Base-by-base conservation (phyloP, 2,888 invertebrate species). In the Drosophila merina region DNA sequence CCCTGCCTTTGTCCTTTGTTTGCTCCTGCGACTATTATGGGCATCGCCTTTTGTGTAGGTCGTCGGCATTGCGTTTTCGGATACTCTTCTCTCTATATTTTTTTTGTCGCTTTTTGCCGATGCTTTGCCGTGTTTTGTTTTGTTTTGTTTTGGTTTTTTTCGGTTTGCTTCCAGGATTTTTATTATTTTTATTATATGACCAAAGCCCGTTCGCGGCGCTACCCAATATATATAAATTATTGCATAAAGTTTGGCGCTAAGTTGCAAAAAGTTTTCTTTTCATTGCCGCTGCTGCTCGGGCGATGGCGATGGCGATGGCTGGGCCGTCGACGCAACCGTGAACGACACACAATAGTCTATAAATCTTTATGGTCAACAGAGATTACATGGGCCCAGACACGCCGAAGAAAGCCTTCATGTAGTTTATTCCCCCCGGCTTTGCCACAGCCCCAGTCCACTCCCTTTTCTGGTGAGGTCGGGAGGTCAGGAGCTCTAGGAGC, bases 211-310 rank as follows among this genome's bases (percentile, higher is more conserved):
- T 69, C 63, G 51, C 69, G 73, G 51, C 69, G 73, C 68, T 59
- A 36, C 49, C 81, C 87, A 75, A 84, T 88, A 86, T 89, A 77
- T 87, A 89, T 89, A 88, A 88, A 88, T 89, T 89, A 88, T 89
- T 89, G 88, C 88, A 89, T 85, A 88, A 88, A 88, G 83, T 88
- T 88, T 83, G 87, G 88, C 86, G 89, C 86, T 88, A 88, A 86
- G 88, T 86, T 86, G 88, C 88, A 86, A 88, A 86, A 86, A 86
- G 85, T 86, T 88, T 86, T 81, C 86, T 86, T 86, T 85, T 84
- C 88, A 85, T 88, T 84, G 88, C 57, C 72, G 72, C 79, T 48
- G 69, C 75, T 62, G 71, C 82, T 28, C 14, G 14, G 2, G 28
- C 28, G 5, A 28, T 6, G 73, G 72, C 28, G 28, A 28, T 31